Evolutionary conservation across 2,113 vertebrate genomes (phyloP), one percentile per base, ranked within the genome.

Genomic region (Chloropsis hardwickii): DNA sequence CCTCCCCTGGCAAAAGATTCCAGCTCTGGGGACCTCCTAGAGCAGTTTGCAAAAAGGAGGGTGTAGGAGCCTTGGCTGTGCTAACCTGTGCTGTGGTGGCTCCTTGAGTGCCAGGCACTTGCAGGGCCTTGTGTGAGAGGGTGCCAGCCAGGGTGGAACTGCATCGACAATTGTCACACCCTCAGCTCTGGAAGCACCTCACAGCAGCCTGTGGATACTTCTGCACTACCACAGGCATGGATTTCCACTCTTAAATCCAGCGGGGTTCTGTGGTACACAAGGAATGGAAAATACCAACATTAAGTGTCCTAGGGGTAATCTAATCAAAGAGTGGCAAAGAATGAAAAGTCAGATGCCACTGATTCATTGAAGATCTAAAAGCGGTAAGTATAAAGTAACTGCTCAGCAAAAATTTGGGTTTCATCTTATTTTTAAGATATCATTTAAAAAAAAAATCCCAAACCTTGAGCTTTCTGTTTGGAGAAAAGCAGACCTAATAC

Each of bases 401-500:
- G 29, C 6, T 82, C 2, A 3, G 60, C 4, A 80, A 74, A 94
- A 53, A 22, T 5, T 44, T 58, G 17, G 2, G 0, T 25, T 87
- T 88, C 45, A 12, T 62, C 25, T 81, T 72, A 33, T 60, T 82
- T 91, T 92, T 74, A 77, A 83, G 29, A 22, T 42, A 80, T 13
- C 0, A 8, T 76, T 65, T 14, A 0, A 31, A 72, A 81, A 81
- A 85, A 47, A 11, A 37, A 45, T 50, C 40, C 15, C 6, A 67
- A 80, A 51, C 16, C n/a, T 48, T 54, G 53, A 84, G 56, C 35
- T 86, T 86, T 94, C 37, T 92, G 56, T 47, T 83, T 88, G 92
- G 72, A 84, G 60, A 84, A 96, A 95, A 95, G 80, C 82, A 94
- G 69, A 53, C 37, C 39, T 86, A 86, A 92, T 67, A 79, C 48